Conservation (phyloP, 1,140 invertebrate genomes). For the Trypoxylus dichotomus region DNA sequence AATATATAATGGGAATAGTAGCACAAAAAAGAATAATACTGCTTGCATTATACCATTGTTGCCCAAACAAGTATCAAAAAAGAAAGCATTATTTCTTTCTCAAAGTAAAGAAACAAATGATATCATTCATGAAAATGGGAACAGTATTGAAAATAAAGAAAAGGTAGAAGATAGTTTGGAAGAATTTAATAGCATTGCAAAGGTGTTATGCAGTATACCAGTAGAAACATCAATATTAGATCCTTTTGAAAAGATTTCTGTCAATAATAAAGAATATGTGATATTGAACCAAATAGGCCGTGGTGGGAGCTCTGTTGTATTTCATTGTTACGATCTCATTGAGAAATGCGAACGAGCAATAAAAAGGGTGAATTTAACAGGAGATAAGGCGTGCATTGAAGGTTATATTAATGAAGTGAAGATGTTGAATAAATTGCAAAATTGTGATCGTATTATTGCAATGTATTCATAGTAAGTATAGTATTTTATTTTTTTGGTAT, state of each 20-base stretch:
- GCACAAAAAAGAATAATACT: neutral
- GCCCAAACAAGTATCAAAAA: neutral
- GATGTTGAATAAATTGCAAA: conserved; percentile 81
- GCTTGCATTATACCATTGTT: neutral
- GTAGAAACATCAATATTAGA: neutral
- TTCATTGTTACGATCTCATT: conserved; percentile 42
- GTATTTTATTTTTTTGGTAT: neutral
- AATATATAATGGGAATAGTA: neutral
- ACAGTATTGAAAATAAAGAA: neutral
- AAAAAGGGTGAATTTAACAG: conserved; percentile 65
- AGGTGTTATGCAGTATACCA: conserved; percentile 3
- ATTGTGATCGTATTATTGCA: conserved; percentile 78
- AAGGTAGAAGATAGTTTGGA: neutral
- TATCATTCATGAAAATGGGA: neutral
- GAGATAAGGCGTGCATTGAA: conserved; percentile 66
- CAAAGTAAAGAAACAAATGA: neutral
- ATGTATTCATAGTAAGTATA: conserved; percentile 86
- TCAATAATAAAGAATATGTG: conserved; percentile 45
- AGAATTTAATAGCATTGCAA: neutral
- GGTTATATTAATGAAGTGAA: conserved; percentile 91
- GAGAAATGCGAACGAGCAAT: conserved; percentile 43
- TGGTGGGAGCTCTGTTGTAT: conserved; percentile 51
- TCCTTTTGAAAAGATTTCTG: conserved; percentile 36
- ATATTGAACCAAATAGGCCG: conserved; percentile 46
- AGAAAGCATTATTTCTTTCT: neutral